These are phyloP conservation scores for Nesogale talazaci DNA, from an alignment of 2,113 vertebrate species.

Conservation along the genomic window DNA sequence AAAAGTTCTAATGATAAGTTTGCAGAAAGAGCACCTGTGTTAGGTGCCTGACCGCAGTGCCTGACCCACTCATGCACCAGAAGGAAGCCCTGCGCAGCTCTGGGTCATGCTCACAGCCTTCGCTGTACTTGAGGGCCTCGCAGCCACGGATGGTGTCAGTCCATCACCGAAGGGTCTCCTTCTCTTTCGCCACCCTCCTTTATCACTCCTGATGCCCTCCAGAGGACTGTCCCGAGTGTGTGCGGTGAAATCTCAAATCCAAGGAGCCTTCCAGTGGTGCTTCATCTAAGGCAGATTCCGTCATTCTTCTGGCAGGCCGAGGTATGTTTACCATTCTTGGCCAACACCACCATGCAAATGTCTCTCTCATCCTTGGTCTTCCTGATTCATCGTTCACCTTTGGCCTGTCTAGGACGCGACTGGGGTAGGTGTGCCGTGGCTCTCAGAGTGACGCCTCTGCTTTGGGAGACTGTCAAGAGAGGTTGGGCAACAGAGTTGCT, in stretches of 20 bases:
- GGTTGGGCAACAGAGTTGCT: not conserved
- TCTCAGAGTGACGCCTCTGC: not conserved
- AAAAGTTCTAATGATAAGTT: not conserved
- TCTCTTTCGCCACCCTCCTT: too few relatives aligned
- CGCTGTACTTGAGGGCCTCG: too few relatives aligned
- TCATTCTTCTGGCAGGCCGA: not conserved
- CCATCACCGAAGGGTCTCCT: not conserved
- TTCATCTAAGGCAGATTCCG: not conserved
- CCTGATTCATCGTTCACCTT: not conserved
- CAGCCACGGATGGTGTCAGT: not conserved
- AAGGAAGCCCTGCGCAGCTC: not conserved
- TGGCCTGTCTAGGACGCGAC: not conserved
- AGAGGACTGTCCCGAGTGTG: not conserved
- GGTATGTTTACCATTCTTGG: not conserved
- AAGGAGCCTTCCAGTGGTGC: too few relatives aligned
- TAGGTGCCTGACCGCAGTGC: not conserved
- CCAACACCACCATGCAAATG: not conserved
- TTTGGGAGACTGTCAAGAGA: not conserved
- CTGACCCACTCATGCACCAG: too few relatives aligned
- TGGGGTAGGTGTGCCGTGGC: not conserved
- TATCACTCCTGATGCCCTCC: not conserved
- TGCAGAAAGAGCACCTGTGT: not conserved
- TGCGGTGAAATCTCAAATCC: not conserved
- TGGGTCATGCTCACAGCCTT: not conserved
- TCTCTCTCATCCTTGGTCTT: not conserved